Conservation (phyloP, 2,888 invertebrate species). For the Drosophila merina region DNA sequence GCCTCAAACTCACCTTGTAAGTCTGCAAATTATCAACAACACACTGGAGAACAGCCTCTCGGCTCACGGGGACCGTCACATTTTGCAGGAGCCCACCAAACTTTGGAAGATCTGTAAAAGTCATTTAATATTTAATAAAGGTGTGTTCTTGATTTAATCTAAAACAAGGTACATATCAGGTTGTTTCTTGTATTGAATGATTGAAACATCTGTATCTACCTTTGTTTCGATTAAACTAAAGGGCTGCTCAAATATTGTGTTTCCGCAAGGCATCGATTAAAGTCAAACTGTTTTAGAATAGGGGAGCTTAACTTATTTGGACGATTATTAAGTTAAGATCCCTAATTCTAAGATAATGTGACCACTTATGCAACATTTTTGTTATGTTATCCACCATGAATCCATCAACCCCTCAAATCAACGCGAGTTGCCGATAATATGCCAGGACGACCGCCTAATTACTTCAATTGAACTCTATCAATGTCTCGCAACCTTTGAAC, state of each 20-base stretch:
- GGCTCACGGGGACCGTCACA: conserved; percentile 88
- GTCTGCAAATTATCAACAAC: conserved; percentile 88
- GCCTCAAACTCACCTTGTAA: conserved; percentile 86
- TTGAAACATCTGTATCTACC: conserved; percentile 68
- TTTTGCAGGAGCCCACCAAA: conserved; percentile 88
- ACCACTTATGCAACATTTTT: conserved; percentile 19
- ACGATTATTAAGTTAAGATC: conserved; percentile 60
- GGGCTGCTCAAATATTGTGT: neutral
- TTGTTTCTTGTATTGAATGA: conserved; percentile 44
- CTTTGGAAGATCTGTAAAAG: conserved; percentile 87
- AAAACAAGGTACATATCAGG: conserved; percentile 66
- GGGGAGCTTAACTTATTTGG: conserved; percentile 67
- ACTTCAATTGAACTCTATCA: neutral
- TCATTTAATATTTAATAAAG: neutral
- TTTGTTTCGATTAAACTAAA: conserved; percentile 52
- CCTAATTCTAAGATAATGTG: conserved; percentile 65
- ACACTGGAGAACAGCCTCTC: conserved; percentile 88
- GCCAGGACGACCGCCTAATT: neutral
- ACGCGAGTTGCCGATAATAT: neutral
- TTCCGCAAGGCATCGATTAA: neutral
- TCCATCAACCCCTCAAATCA: too few species aligned
- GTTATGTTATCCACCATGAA: neutral
- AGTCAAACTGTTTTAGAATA: conserved; percentile 67
- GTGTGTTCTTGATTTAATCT: conserved; percentile 39
- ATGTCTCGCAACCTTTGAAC: neutral